Evolutionary conservation across 2,888 invertebrate species (phyloP), one percentile per base, ranked within the genome.

Genomic region (Torymus tubicola): DNA sequence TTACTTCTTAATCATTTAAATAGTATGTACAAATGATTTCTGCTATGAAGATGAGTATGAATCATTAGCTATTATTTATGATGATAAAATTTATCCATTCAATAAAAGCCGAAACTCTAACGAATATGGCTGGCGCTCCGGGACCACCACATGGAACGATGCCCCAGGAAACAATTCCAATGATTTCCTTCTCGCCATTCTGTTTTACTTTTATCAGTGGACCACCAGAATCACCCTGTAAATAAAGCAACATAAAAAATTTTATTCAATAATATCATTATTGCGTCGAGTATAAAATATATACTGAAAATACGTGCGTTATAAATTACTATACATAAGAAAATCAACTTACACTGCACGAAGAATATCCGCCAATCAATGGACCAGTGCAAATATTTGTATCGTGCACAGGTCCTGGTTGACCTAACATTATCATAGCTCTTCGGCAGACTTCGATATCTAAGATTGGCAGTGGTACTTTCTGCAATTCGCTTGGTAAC

Each of bases 211-310:
- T 3, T 12, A 71, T 92, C 14, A 93, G 80, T 0, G 93, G 93
- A 1, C 93, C 93, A 1, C 93, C 93, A 0, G 93, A 93, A 80
- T 93, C 93, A 71, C 93, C 93, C 93, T 93, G 86, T 1, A 88
- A 87, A 61, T 21, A 42, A 50, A 21, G 21, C 31, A 1, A 31
- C 2, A 31, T 31, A 4, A 2, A 31, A 31, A 21, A 31, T 2
- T 31, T 2, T 5, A 31, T 3, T 31, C 31, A 5, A 31, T 4
- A 31, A 31, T 31, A 31, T 31, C 31, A 31, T 31, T 31, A 31
- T 31, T 31, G 3, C 4, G 5, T 3, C 31, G 3, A 31, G 31
- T 31, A 31, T 31, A 31, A 31, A 31, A 31, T 31, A 3, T 31
- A 3, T 3, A 31, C 31, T 21, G 4, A 21, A 4, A 5, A 79